Base-by-base conservation (phyloP, 2,113 vertebrate species). In the Cebidichthys violaceus region DNA sequence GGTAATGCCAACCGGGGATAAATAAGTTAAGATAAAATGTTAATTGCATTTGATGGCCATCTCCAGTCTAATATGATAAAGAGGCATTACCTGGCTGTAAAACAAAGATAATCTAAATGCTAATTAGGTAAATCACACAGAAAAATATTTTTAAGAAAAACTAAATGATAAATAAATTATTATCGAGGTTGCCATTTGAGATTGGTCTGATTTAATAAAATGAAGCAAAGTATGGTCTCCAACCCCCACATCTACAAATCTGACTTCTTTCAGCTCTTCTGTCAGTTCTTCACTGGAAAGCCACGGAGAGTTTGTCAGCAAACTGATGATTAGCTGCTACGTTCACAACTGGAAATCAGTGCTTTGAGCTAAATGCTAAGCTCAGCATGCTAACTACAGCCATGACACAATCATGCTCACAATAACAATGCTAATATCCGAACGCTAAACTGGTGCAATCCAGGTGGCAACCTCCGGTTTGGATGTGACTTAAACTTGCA, bases 1-100 rank as follows among this genome's bases (percentile, higher is more conserved):
- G 94, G 93, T 92, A 90, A 94, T 94, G 92, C 92, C 92, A 89
- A 85, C 89, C 87, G 47, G 85, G 86, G 94, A 92, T 94, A 95
- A 96, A 95, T 95, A 94, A 81, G 87, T 94, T 95, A 92, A 90
- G 90, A 94, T 90, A 93, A 95, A 96, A 95, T 94, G 93, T 95
- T 96, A 95, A 96, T 95, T 95, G 94, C 93, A 92, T 96, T 94
- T 94, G 95, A 94, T 95, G 93, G 93, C 94, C 93, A 88, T 94
- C 91, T 94, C 89, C 91, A 90, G 93, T 90, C 91, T 95, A 95
- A 96, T 95, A 94, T 90, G 89, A 95, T 94, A 90, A 89, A 90
- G 87, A 91, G 86, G 77, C 88, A 94, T 93, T 95, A 94, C 89
- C 89, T 92, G 91, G 89, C 90, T 93, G 85, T 92, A 93, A 93